Base-by-base conservation (phyloP, 1,140 invertebrate species). In the Drosophila orosa region DNA sequence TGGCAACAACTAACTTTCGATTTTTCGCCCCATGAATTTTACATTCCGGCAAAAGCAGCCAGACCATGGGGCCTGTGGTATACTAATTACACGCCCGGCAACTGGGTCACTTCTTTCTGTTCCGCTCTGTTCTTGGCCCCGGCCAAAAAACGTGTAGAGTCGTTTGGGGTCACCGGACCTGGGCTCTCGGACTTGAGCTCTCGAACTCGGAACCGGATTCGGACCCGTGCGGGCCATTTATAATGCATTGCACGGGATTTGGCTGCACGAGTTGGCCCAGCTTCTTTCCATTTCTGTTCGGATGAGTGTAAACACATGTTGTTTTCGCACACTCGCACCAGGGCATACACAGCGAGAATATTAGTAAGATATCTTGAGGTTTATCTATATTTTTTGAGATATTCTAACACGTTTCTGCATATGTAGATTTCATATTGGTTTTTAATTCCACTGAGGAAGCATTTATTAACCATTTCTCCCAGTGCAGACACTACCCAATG, bases 231-330 rank as follows among this genome's bases (percentile, higher is more conserved):
- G 45, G 31, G 22, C 65, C 75, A 86, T 87, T 86, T 86, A 80
- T 87, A 80, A 87, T 86, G 74, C 75, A 76, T 76, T 87, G 69
- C 83, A 86, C 82, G 78, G 62, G 69, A 81, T 78, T 86, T 75
- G 82, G 65, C 74, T 81, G 78, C 82, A 81, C 69, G 61, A 86
- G 78, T 65, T 78, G 85, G 78, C 71, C 50, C 83, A 87, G 66
- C 71, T 76, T 79, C 75, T 59, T 45, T 35, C 60, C 50, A 54
- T 42, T 35, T 60, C 40, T 42, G 27, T 45, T 29, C n/a, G 47
- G 57, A 57, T 63, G 78, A 63, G 66, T 62, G 78, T 75, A 79
- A 86, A 87, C 83, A 86, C 83, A 86, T 86, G 83, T 86, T 71
- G 78, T 78, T 61, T 55, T 55, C 72, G 66, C 65, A 82, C 80